Conservation (phyloP, 2,113 vertebrate species). For the Pedionomus torquatus region DNA sequence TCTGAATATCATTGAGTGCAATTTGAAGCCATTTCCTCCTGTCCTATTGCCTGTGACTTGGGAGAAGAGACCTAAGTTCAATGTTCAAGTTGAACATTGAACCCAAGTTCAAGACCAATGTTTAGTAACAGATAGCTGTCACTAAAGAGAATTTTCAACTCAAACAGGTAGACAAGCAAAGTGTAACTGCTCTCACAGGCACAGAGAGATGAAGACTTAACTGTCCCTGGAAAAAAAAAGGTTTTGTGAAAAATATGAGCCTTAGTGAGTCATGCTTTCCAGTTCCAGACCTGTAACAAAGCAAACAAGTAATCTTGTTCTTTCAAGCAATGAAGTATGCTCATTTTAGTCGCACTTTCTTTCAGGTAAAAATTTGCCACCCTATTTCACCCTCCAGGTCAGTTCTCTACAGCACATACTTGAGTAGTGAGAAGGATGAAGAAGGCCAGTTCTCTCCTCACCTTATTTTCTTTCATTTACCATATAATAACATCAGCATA, state of each 20-base stretch:
- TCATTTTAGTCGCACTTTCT: background rate
- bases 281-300: background rate
- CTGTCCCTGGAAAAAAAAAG: background rate
- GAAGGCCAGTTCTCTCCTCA: background rate
- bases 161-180: background rate
- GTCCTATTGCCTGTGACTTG: too few relatives aligned
- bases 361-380: background rate
- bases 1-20: too few relatives aligned
- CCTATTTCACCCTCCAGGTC: background rate
- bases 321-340: background rate
- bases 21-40: too few relatives aligned
- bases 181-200: background rate
- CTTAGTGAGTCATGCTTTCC: background rate
- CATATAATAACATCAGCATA: background rate
- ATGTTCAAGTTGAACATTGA: too few relatives aligned
- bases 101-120: too few relatives aligned
- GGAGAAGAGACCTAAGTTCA: too few relatives aligned
- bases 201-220: background rate
- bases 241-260: background rate
- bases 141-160: background rate
- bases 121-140: background rate
- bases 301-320: background rate
- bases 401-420: background rate
- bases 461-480: background rate
- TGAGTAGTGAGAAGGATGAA: background rate